A percentile compares a stretch with the other conserved stretches of the same genome.
Evolutionary conservation across 2,888 invertebrate species (phyloP).

Genomic region (Gari tellinella): DNA sequence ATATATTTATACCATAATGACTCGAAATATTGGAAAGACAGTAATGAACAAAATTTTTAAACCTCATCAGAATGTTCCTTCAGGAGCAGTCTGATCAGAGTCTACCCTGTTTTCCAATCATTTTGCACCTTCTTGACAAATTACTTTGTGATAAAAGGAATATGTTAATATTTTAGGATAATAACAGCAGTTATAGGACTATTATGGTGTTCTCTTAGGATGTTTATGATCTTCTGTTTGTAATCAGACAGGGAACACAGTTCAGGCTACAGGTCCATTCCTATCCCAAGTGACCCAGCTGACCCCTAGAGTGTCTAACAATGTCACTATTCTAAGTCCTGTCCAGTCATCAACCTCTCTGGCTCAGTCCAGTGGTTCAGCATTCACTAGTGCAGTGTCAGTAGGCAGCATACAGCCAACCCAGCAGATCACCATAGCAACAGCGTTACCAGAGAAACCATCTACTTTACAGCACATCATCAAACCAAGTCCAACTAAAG

Average conservation of each 20-base stretch:
- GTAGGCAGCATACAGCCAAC: constrained; percentile 60
- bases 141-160: too few species aligned
- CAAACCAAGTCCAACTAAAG: constrained; percentile 77
- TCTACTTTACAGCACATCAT: constrained; percentile 50
- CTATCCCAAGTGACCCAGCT: constrained; percentile 68
- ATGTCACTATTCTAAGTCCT: constrained; percentile 67
- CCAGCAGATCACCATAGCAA: constrained; percentile 66
- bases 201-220: too few species aligned
- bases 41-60: neutral
- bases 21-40: too few species aligned
- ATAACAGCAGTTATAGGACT: too few species aligned
- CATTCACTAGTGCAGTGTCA: constrained; percentile 62
- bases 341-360: constrained; percentile 62
- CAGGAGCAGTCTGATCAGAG: too few species aligned
- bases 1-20: too few species aligned
- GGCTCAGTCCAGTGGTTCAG: constrained; percentile 61
- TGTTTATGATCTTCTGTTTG: too few species aligned
- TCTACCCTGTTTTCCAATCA: too few species aligned
- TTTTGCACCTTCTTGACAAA: too few species aligned
- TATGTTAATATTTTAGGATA: too few species aligned
- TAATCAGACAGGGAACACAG: constrained; percentile 51
- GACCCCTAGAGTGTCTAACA: constrained; percentile 60
- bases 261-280: constrained; percentile 67
- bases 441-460: constrained; percentile 57
- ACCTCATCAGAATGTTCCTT: too few species aligned